Evolutionary conservation across 2,888 invertebrate species (phyloP), one percentile per base, ranked within the genome.

Genomic region (Bugula neritina): DNA sequence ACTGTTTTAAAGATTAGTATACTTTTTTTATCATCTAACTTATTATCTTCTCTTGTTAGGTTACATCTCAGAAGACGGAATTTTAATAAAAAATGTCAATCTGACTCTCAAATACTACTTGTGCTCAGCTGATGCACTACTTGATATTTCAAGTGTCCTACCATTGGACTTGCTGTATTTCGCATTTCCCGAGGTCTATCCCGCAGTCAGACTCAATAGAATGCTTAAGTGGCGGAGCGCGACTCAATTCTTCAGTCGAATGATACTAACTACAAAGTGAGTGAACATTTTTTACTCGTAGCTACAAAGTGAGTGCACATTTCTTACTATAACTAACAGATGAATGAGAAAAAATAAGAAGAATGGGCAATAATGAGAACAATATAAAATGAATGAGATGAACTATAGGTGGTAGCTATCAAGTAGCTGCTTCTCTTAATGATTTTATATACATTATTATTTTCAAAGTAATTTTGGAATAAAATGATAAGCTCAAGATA

Each of bases 251-350:
- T 93, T 94, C 84, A 93, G 94, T 83, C 89, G 93, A 77, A 95
- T 95, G 25, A 96, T 96, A 86, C 94, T 94, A 0, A 90, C 92
- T 76, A 95, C 94, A 13, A 93, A 92, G 76, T 94, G 91, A 84
- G 96, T 96, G 54, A 95, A 25, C 43, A 10, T n/a, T n/a, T n/a
- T n/a, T n/a, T n/a, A n/a, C n/a, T n/a, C n/a, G n/a, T n/a, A n/a
- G n/a, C n/a, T n/a, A n/a, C n/a, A n/a, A n/a, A n/a, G n/a, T n/a
- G n/a, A n/a, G n/a, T n/a, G n/a, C n/a, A n/a, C n/a, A n/a, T n/a
- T n/a, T n/a, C n/a, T n/a, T n/a, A n/a, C n/a, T n/a, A n/a, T n/a
- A n/a, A n/a, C n/a, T n/a, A n/a, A n/a, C n/a, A n/a, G n/a, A n/a
- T n/a, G n/a, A n/a, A n/a, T n/a, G n/a, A n/a, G n/a, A n/a, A n/a